Evolutionary conservation across 1,140 invertebrate genomes (phyloP), one percentile per base, ranked within the genome.

Genomic region (Orussus abietinus): DNA sequence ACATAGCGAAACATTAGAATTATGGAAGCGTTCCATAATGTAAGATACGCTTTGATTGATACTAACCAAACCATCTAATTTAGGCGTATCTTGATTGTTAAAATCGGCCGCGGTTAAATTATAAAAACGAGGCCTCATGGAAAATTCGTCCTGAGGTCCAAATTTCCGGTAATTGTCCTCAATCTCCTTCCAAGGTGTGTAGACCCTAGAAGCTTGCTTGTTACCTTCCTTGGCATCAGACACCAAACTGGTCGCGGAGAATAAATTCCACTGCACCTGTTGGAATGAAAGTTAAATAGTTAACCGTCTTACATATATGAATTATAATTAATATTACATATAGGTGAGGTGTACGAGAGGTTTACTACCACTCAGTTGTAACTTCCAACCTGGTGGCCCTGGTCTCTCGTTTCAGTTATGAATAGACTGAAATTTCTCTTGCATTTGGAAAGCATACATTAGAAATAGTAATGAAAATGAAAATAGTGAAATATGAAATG

Each of bases 71-170:
- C 93, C 93, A 75, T 97, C 93, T 22, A 97, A 72, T 69, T 94
- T 95, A 3, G 88, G 89, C 14, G 82, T 80, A 55, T 90, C 86
- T 53, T 81, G 74, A 66, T 86, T 88, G 65, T 85, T 89, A 36
- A 84, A 78, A 53, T 90, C 86, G 18, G 79, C 65, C 48, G 80
- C 82, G 3, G 86, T 87, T 3, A 94, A 71, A 41, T 85, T 83
- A 59, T 94, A 94, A 69, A 93, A 94, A 55, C 85, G 80, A n/a
- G 88, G 90, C 56, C 82, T 82, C 79, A 88, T 85, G n/a, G 82
- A 80, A 25, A 79, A 79, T 57, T 89, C 85, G 45, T 88, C 83
- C 32, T 80, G 78, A 7, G 80, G 77, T n/a, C 82, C 77, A 39
- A 80, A 76, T 68, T 86, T 88, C 3, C 83, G 74, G 63, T 87